Percentiles rank a stretch among this genome's conserved stretches.
Conservation (phyloP, 2,797 vertebrate species). For the Ispidina lecontei region DNA sequence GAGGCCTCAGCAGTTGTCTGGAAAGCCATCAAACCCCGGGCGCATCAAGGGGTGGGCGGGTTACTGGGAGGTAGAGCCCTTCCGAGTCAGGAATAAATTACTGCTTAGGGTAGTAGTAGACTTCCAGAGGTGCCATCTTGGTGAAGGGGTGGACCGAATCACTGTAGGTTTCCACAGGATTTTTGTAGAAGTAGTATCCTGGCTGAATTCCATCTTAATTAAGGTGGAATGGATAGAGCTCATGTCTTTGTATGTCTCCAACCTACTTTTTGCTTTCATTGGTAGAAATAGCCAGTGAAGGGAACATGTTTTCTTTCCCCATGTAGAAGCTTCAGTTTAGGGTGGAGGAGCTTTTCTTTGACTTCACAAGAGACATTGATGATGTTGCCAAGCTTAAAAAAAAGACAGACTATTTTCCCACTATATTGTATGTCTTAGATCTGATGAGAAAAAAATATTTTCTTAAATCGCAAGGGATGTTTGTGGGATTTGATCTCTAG, state of each 20-base stretch:
- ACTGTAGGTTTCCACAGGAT: accelerated
- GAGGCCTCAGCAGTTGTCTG: background rate
- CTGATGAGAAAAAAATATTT: slow-evolving; percentile 49
- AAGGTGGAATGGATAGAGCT: background rate
- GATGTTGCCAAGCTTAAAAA: slow-evolving; percentile 30
- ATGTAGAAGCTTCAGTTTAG: background rate
- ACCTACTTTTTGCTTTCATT: slow-evolving; percentile 15
- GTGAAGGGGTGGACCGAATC: background rate
- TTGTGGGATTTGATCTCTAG: slow-evolving; percentile 46
- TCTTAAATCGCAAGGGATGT: slow-evolving; percentile 31
- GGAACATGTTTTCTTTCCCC: background rate
- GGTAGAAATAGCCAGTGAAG: slow-evolving; percentile 1
- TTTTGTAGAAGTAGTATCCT: background rate
- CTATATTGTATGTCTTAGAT: slow-evolving; percentile 30
- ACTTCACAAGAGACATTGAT: slow-evolving; percentile 47
- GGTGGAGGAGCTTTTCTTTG: slow-evolving; percentile 55
- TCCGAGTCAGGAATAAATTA: accelerated
- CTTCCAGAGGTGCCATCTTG: background rate
- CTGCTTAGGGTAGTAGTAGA: background rate
- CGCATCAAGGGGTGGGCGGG: background rate
- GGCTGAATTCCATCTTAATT: background rate
- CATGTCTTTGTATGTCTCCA: background rate
- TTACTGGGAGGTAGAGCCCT: background rate
- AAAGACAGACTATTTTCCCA: slow-evolving; percentile 6
- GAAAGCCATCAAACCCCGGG: background rate